Evolutionary conservation across 1,140 invertebrate genomes (phyloP).

Genomic region (Magallana gigas): DNA sequence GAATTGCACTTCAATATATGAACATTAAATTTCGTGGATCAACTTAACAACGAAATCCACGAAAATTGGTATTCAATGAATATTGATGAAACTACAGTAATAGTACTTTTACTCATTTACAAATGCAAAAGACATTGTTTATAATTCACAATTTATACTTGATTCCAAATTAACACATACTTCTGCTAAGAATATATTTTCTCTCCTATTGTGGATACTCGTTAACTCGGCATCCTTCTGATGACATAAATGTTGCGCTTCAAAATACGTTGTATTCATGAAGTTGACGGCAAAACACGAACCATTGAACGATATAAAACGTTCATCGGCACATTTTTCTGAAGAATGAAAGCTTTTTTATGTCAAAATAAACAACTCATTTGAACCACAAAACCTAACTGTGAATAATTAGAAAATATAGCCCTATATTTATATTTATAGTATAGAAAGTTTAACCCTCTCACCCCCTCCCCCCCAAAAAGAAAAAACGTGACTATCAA

Average conservation of each 20-base stretch:
- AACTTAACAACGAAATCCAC: too few relatives aligned
- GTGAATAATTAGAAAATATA: too few relatives aligned
- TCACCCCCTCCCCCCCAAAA: too few relatives aligned
- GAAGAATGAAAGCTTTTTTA: background rate
- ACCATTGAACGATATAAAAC: background rate
- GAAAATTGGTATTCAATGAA: too few relatives aligned
- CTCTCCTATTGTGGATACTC: background rate
- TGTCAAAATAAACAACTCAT: background rate
- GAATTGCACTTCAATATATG: too few relatives aligned
- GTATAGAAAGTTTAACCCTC: too few relatives aligned
- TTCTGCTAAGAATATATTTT: background rate
- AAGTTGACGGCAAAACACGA: background rate
- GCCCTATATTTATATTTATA: too few relatives aligned
- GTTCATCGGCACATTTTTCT: background rate
- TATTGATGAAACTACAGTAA: too few relatives aligned
- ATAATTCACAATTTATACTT: background rate
- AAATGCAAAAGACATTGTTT: background rate
- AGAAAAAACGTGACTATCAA: too few relatives aligned
- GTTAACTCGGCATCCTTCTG: slow-evolving; percentile 3
- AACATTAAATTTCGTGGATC: too few relatives aligned
- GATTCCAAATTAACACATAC: background rate
- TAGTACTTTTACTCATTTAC: too few relatives aligned
- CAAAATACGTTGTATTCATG: background rate
- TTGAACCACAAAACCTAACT: too few relatives aligned
- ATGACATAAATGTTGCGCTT: background rate